Percentiles rank a stretch among this genome's conserved stretches.
These are phyloP conservation scores for Sorex fumeus DNA, from an alignment of 2,113 vertebrate genomes.

Conservation along the genomic window DNA sequence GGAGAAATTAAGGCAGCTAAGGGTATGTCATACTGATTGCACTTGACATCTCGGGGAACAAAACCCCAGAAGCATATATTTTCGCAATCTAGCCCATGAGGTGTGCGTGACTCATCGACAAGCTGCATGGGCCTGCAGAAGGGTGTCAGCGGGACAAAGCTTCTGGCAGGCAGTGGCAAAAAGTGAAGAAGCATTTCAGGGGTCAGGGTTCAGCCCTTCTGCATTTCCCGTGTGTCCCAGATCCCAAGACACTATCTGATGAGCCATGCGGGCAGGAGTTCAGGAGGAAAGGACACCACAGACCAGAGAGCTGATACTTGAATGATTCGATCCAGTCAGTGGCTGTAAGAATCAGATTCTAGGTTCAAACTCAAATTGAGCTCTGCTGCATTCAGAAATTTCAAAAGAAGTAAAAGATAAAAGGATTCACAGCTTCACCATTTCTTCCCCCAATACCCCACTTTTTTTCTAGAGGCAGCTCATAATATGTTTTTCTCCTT, in stretches of 20 bases:
- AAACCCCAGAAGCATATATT: not conserved
- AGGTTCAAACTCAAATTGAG: fast-evolving
- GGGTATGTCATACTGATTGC: not conserved
- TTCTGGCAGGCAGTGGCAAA: not conserved
- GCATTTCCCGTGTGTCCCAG: fast-evolving
- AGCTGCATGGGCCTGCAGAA: not conserved
- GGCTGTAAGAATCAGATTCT: not conserved
- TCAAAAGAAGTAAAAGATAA: not conserved
- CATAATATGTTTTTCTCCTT: not conserved
- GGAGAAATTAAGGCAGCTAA: not conserved
- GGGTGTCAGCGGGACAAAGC: not conserved
- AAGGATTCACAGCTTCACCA: not conserved
- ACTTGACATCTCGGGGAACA: not conserved
- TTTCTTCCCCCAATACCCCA: too few species aligned
- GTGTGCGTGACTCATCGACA: not conserved
- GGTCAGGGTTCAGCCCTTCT: not conserved
- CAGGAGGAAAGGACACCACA: not conserved
- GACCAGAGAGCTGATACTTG: not conserved
- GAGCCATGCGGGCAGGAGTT: not conserved
- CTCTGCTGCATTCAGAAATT: not conserved
- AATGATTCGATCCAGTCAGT: not conserved
- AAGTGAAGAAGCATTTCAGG: not conserved
- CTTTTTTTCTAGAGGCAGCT: not conserved
- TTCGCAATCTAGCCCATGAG: not conserved
- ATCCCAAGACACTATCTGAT: not conserved